Evolutionary conservation across 2,888 invertebrate species (phyloP), one percentile per base, ranked within the genome.

Genomic region (Cantharis nigra): DNA sequence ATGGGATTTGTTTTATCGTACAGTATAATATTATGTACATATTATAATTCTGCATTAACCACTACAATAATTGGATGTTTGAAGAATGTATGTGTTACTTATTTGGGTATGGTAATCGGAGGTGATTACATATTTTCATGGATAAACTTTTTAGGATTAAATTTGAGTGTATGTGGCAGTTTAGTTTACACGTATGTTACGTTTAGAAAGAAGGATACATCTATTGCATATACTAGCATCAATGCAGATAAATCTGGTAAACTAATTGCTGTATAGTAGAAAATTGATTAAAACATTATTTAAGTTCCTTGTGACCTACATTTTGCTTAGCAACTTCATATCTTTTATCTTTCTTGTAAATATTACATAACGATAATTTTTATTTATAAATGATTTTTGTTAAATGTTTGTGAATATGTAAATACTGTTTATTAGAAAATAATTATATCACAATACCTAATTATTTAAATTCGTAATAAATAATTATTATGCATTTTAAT

Each of bases 11-110:
- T 99, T 70, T 90, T 99, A 71, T 97, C 96, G 67, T 99, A 98
- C 88, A 96, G 98, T 87, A 96, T 98, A 13, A 95, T 99, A 85
- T 88, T 99, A 64, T 99, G 99, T 89, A 99, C 99, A 0, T 94
- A 96, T 84, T 93, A 96, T 88, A 99, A 99, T 89, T 98, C 98
- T 76, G 98, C 99, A n/a, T 90, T 99, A 70, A 99, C 99, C 0
- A 99, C 99, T 0, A 98, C 98, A 5, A 98, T 99, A 78, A 97
- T 99, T 81, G 99, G 99, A 5, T 98, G 99, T 85, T 91, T 99
- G 74, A 99, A 99, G 90, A 99, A 99, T 89, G 96, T 99, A 83
- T 92, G 97, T 83, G 96, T 99, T 3, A 99, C 99, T 0, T 99
- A 99, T 89, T 90, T 98, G 80, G 99, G 99, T 28, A 99, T 99